Evolutionary conservation across 2,113 vertebrate genomes (phyloP).

Genomic region (Cynocephalus volans): DNA sequence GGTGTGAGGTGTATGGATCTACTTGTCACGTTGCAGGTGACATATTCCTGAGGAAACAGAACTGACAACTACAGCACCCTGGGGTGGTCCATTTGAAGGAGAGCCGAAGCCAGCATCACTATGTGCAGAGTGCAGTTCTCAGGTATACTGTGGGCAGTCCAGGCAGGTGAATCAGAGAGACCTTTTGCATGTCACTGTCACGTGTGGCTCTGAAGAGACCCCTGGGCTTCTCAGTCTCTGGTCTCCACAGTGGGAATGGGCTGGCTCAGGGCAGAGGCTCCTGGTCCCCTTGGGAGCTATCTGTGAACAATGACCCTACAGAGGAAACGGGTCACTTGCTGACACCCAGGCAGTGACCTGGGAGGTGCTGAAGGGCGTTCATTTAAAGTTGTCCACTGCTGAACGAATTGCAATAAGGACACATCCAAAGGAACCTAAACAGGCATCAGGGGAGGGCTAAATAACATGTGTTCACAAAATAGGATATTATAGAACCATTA

Average conservation of each 20-base stretch:
- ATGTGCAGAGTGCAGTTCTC: fast-evolving
- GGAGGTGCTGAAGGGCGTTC: fast-evolving
- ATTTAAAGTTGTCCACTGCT: background rate
- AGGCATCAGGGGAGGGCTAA: fast-evolving
- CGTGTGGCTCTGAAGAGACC: fast-evolving
- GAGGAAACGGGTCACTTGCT: fast-evolving
- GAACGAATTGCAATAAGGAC: fast-evolving
- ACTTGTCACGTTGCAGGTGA: background rate
- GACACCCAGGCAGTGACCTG: fast-evolving
- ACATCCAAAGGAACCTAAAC: fast-evolving
- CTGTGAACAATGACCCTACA: fast-evolving
- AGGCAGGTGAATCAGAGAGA: fast-evolving
- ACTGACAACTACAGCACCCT: fast-evolving
- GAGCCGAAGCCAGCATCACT: fast-evolving
- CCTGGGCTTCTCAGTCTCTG: fast-evolving
- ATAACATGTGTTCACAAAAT: fast-evolving
- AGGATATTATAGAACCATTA: fast-evolving
- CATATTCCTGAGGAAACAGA: fast-evolving
- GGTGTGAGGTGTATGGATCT: fast-evolving
- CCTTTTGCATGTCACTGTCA: fast-evolving
- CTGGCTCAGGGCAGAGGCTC: fast-evolving
- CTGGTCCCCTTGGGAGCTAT: background rate
- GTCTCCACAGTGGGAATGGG: fast-evolving
- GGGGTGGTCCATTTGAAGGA: fast-evolving
- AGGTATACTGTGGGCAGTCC: no score